phyloP scores from a whole-genome alignment of 1,140 invertebrate species.

The Phymastichus coffea region DNA sequence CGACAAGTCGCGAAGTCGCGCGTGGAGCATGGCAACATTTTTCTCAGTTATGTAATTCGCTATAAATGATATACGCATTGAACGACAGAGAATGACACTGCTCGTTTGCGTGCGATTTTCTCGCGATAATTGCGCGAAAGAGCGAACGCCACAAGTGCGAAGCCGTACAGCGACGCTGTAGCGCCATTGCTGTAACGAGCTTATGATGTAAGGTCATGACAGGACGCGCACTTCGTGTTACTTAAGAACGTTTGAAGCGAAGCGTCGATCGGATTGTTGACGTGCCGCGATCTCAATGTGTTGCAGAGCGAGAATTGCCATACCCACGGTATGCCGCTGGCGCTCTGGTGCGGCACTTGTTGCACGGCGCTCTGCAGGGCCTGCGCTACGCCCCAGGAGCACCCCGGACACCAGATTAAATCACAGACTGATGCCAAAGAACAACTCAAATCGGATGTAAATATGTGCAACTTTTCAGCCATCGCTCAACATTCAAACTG shows the following conservation, averaged over 20 bases:
- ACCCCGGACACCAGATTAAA: conserved; percentile 67
- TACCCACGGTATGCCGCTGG: conserved; percentile 70
- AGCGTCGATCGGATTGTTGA: too few species aligned
- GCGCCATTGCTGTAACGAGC: conserved; percentile 40
- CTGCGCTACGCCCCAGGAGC: conserved; percentile 66
- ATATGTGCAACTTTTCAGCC: conserved; percentile 53
- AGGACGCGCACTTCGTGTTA: conserved; percentile 1
- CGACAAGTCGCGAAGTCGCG: too few species aligned
- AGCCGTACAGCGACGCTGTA: too few species aligned
- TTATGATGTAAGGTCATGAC: conserved; percentile 37
- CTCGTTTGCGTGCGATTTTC: too few species aligned
- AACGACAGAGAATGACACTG: too few species aligned
- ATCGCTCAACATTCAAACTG: too few species aligned
- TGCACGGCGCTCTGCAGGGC: conserved; percentile 64
- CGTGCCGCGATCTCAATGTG: too few species aligned
- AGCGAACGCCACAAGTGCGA: conserved; percentile 27
- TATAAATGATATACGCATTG: too few species aligned
- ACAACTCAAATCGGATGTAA: conserved; percentile 65
- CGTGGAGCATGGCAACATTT: too few species aligned
- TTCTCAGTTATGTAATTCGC: too few species aligned
- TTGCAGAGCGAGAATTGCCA: conserved; percentile 66
- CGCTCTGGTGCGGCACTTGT: conserved; percentile 73
- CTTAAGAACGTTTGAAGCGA: too few species aligned
- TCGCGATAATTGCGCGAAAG: too few species aligned
- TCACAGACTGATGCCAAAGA: conserved; percentile 68